Evolutionary conservation across 2,888 invertebrate genomes (phyloP).

Genomic region (Xylophagus ater): DNA sequence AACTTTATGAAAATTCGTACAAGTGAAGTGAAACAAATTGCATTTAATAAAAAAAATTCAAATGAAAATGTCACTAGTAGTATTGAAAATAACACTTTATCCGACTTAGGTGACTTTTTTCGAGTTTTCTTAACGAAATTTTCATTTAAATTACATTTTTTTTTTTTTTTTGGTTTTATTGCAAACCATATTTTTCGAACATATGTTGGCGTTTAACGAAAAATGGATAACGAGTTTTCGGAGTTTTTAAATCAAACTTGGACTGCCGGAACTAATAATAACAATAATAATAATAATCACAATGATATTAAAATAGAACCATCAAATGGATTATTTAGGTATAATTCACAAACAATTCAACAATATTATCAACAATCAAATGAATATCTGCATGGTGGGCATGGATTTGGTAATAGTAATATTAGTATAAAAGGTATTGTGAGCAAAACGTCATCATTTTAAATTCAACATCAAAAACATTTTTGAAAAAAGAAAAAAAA

Average conservation of each 20-base stretch:
- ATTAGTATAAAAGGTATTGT: too few relatives aligned
- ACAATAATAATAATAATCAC: slow-evolving; percentile 5
- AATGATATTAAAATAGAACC: slow-evolving; percentile 22
- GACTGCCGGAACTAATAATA: slow-evolving; percentile 16
- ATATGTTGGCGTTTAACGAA: slow-evolving; percentile 18
- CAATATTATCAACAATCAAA: slow-evolving; percentile 10
- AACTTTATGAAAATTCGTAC: too few relatives aligned
- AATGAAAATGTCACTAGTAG: slow-evolving; percentile 21
- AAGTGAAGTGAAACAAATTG: too few relatives aligned
- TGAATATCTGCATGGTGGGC: slow-evolving; percentile 16
- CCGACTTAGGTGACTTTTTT: too few relatives aligned
- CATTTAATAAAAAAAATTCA: too few relatives aligned
- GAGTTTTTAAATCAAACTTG: slow-evolving; percentile 25
- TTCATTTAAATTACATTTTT: background rate
- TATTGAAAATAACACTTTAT: slow-evolving; percentile 20
- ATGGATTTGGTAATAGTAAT: too few relatives aligned
- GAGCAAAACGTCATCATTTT: slow-evolving; percentile 19
- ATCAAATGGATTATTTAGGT: slow-evolving; percentile 9
- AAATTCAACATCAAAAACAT: slow-evolving; percentile 18
- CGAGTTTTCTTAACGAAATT: too few relatives aligned
- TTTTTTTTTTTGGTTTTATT: too few relatives aligned
- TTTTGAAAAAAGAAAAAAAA: too few relatives aligned
- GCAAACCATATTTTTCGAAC: too few relatives aligned
- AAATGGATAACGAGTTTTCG: slow-evolving; percentile 26
- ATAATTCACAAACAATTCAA: slow-evolving; percentile 14